Evolutionary conservation across 1,140 invertebrate species (phyloP).

Genomic region (Psilanteris sp.): DNA sequence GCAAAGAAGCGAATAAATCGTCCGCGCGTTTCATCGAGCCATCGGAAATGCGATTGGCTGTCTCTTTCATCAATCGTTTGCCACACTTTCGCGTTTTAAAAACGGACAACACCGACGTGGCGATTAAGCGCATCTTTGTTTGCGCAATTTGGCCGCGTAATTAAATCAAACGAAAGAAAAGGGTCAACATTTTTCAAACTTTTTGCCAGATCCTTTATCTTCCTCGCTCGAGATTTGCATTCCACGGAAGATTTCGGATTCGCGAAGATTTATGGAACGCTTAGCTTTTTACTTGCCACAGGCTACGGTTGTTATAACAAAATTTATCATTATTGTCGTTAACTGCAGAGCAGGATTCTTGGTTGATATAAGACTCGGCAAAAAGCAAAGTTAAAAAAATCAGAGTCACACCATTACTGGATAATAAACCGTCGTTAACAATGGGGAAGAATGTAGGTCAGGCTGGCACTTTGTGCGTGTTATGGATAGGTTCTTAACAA

Average conservation of each 20-base stretch:
- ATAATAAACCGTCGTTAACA: constrained; percentile 33
- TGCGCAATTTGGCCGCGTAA: background rate
- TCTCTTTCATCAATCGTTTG: too few relatives aligned
- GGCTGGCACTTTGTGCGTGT: constrained; percentile 25
- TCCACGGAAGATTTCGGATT: constrained; percentile 31
- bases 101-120: too few relatives aligned
- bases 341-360: constrained; percentile 2
- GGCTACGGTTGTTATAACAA: constrained; percentile 11
- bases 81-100: too few relatives aligned
- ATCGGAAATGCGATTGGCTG: background rate
- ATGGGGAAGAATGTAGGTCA: constrained; percentile 37
- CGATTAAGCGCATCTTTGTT: constrained; percentile 1
- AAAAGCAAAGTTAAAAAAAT: constrained; percentile 6
- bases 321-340: constrained; percentile 40
- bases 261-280: constrained; percentile 24
- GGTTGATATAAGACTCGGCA: background rate
- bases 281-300: constrained; percentile 24
- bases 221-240: constrained; percentile 28
- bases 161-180: too few relatives aligned
- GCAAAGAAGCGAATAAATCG: background rate
- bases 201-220: constrained; percentile 25
- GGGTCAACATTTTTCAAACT: constrained; percentile 31
- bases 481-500: constrained; percentile 22
- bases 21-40: too few relatives aligned
- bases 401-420: constrained; percentile 2